Evolutionary conservation across 2,888 invertebrate species (phyloP).

Genomic region (Micoletzkya japonica): DNA sequence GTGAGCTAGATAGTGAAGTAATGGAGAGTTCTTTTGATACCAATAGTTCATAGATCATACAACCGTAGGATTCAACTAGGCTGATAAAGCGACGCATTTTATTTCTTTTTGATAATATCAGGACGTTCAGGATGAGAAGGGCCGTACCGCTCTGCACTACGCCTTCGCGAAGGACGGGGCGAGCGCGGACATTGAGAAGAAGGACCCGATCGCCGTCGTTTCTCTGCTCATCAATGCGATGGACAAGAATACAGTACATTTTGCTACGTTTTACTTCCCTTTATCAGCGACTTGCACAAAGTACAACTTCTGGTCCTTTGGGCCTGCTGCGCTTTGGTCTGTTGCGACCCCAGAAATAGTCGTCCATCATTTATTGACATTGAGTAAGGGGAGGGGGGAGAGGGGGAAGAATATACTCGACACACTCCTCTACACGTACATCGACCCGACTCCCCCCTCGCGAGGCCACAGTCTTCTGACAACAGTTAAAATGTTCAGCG

Average conservation of each 20-base stretch:
- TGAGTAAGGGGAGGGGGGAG: too few relatives aligned
- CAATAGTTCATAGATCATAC: not conserved
- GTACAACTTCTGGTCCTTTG: too few relatives aligned
- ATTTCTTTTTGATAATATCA: not conserved
- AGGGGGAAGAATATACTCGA: too few relatives aligned
- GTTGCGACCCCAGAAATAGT: too few relatives aligned
- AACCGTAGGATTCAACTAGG: not conserved
- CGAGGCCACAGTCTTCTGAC: too few relatives aligned
- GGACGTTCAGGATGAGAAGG: slow-evolving; percentile 42
- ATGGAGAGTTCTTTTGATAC: not conserved
- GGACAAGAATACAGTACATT: slow-evolving; percentile 19
- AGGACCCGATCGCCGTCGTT: slow-evolving; percentile 50
- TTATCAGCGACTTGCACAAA: too few relatives aligned
- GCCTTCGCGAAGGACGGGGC: slow-evolving; percentile 65
- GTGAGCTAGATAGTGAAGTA: not conserved
- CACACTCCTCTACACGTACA: too few relatives aligned
- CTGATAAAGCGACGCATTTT: not conserved
- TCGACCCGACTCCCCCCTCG: too few relatives aligned
- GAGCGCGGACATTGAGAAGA: slow-evolving; percentile 27
- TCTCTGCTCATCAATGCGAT: slow-evolving; percentile 38
- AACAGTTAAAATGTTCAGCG: too few relatives aligned
- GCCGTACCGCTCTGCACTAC: slow-evolving; percentile 67
- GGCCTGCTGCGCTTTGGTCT: too few relatives aligned
- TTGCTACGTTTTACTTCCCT: too few relatives aligned
- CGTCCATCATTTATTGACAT: too few relatives aligned